These are phyloP conservation scores for Ennomos quercinarius DNA, from an alignment of 2,888 invertebrate genomes.

Conservation along the genomic window DNA sequence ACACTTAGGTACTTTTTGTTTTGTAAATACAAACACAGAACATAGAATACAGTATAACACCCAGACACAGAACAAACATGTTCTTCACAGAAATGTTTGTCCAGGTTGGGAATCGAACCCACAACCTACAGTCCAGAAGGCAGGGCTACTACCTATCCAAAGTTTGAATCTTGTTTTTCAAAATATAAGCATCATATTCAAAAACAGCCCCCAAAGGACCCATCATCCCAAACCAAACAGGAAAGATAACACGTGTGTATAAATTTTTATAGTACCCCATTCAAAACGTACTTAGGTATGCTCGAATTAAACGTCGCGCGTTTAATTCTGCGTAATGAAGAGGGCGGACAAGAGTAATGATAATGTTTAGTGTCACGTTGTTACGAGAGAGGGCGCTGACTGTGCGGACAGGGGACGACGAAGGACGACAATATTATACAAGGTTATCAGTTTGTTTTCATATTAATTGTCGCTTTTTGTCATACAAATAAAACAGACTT, in stretches of 20 bases:
- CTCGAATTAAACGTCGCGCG: slow-evolving; percentile 16
- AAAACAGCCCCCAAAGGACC: slow-evolving; percentile 6
- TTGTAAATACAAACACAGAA: too few relatives aligned
- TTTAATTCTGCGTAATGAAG: slow-evolving; percentile 37
- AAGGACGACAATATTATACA: too few relatives aligned
- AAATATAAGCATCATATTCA: neutral
- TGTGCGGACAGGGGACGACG: neutral
- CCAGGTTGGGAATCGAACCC: too few relatives aligned
- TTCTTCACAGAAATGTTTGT: too few relatives aligned
- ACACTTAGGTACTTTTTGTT: too few relatives aligned
- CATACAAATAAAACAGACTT: too few relatives aligned
- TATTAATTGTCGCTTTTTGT: too few relatives aligned
- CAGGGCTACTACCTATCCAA: too few relatives aligned
- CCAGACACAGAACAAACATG: too few relatives aligned
- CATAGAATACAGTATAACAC: too few relatives aligned
- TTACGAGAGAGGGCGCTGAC: slow-evolving; percentile 6
- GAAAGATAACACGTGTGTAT: slow-evolving; percentile 19
- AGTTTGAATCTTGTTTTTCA: neutral
- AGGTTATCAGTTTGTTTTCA: too few relatives aligned
- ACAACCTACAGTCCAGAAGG: too few relatives aligned
- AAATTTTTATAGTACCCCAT: slow-evolving; percentile 29
- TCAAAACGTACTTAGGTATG: slow-evolving; percentile 28
- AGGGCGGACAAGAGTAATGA: slow-evolving; percentile 35
- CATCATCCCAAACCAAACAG: slow-evolving; percentile 11
- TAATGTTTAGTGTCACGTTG: slow-evolving; percentile 13